Percentiles rank a stretch among this genome's conserved stretches.
These are phyloP conservation scores for Nyctibius bracteatus DNA, from an alignment of 2,113 vertebrate species.

Conservation along the genomic window DNA sequence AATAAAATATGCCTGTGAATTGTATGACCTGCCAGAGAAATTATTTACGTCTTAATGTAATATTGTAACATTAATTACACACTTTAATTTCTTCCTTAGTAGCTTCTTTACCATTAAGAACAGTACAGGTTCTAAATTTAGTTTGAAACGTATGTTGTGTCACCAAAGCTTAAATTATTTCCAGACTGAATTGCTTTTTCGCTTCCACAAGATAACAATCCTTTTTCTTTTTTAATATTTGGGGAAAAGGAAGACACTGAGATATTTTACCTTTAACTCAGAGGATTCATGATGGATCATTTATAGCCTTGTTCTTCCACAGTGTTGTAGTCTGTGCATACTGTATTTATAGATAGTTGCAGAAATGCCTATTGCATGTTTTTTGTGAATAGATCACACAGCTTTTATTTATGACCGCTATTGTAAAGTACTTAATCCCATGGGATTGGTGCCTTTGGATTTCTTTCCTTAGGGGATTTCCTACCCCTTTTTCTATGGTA, in stretches of 20 bases:
- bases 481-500: neutral
- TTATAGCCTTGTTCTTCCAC: neutral
- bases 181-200: neutral
- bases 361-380: neutral
- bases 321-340: rapidly evolving
- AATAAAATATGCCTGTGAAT: conserved; percentile 82
- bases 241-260: neutral
- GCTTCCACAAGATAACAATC: neutral
- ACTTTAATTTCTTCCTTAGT: conserved; percentile 40
- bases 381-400: neutral
- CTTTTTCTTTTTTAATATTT: neutral
- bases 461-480: neutral
- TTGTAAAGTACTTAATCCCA: neutral
- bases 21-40: conserved; percentile 71
- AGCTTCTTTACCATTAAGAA: conserved; percentile 18
- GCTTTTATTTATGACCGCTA: neutral
- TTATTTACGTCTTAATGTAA: conserved; percentile 78
- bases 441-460: neutral
- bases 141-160: neutral
- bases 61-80: conserved; percentile 74
- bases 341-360: neutral
- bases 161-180: neutral
- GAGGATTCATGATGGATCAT: neutral
- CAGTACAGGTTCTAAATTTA: neutral
- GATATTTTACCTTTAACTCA: neutral